Base-by-base conservation (phyloP, 2,888 invertebrate species). In the Perizoma flavofasciatum region DNA sequence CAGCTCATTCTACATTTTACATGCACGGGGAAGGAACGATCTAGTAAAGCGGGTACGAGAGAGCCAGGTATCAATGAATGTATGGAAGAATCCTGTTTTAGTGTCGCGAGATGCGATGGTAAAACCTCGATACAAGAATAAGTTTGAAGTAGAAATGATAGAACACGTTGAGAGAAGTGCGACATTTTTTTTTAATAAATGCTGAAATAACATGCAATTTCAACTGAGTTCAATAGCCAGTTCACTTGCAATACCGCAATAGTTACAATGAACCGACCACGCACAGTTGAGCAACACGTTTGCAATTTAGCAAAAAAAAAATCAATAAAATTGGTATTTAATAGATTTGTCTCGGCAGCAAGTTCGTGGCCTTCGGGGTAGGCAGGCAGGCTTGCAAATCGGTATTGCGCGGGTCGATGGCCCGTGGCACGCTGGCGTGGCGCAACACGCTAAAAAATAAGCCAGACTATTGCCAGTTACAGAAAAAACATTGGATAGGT, bases 321-420 rank as follows among this genome's bases (percentile, higher is more conserved):
- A 50, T 58, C 50, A 45, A 58, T 22, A 62, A 60, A 62, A 58
- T 60, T 53, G 53, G 57, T 65, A 62, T 62, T 61, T 64, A 65
- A 81, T 82, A 83, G 83, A 90, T 90, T 90, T 84, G 90, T 86
- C 81, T 84, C 89, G 86, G 81, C 75, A 72, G 79, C 81, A 80
- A 83, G 79, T 77, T 72, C 77, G 73, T 69, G 84, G 81, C 90
- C 90, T 89, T 89, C 87, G 72, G 43, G 58, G 59, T 59, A 49
- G 39, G 59, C 46, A 22, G 39, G 49, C 41, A 41, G 61, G 57
- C 61, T 58, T 62, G 62, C 62, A 49, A 55, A 51, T 58, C 57
- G 62, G 66, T 67, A 81, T 85, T 85, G 85, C 83, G 71, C 77
- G 69, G 83, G 84, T 82, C 82, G 74, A 72, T 76, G 82, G 81